A percentile compares a stretch with the other conserved stretches of the same genome.
Conservation (phyloP, 2,113 vertebrate species). For the Coptodon rendalli region DNA sequence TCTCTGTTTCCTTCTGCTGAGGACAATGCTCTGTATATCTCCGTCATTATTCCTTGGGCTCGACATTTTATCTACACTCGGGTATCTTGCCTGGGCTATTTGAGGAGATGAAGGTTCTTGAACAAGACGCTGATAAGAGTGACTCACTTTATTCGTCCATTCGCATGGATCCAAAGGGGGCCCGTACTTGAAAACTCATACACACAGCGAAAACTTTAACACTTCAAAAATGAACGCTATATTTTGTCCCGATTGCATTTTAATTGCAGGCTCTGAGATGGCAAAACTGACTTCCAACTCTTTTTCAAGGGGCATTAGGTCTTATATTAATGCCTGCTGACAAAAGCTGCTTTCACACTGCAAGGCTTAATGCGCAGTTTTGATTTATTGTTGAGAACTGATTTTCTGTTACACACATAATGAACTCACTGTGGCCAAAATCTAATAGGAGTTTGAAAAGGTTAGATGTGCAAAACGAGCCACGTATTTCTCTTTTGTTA, state of each 20-base stretch:
- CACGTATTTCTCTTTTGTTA: not conserved
- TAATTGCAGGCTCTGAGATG: not conserved
- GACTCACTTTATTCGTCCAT: conserved; percentile 3
- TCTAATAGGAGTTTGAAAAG: not conserved
- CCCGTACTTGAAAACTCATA: not conserved
- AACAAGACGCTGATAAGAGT: conserved; percentile 35
- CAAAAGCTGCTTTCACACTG: not conserved
- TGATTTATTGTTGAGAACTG: not conserved
- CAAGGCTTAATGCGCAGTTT: not conserved
- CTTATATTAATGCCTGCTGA: conserved; percentile 20
- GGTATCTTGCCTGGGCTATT: conserved; percentile 19
- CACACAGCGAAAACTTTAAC: not conserved
- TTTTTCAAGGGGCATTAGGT: conserved; percentile 11
- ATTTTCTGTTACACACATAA: not conserved
- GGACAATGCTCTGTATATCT: conserved; percentile 3
- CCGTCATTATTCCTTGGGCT: not conserved
- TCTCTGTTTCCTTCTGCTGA: not conserved
- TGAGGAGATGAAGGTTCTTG: conserved; percentile 7
- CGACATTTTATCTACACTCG: conserved; percentile 6
- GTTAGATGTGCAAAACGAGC: not conserved
- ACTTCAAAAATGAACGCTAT: not conserved
- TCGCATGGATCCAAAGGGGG: not conserved
- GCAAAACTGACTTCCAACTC: not conserved
- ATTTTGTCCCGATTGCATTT: not conserved
- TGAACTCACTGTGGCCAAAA: not conserved